Evolutionary conservation across 2,888 invertebrate species (phyloP), one percentile per base, ranked within the genome.

Genomic region (Synergus itoensis): DNA sequence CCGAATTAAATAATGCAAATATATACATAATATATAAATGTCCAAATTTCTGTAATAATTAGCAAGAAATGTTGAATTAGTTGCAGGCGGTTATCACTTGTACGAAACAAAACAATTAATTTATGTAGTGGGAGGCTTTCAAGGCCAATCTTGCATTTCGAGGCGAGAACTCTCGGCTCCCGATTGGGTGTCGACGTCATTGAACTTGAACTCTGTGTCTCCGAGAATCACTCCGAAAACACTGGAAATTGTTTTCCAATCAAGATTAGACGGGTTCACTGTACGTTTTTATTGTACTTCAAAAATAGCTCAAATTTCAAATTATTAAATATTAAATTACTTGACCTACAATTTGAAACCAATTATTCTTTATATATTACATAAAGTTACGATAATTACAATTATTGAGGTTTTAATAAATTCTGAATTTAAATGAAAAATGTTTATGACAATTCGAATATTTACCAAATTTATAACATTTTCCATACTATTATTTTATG

Each of bases 161-260:
- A 57, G 73, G 40, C 53, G 18, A 57, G 18, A 36, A 57, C 65
- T 41, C 65, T 65, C 53, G 53, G 40, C 48, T 57, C 53, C 53
- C n/a, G 48, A 73, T 73, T 73, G 73, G 69, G 53, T 73, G 53
- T 57, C 73, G 73, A 48, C 73, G 73, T 73, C 73, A 73, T 73
- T 73, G 73, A 73, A 73, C 73, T 73, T 73, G 73, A 73, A 73
- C 53, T 73, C 53, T 73, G 18, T 69, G 28, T 69, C 28, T 69
- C 69, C 21, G n/a, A 53, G 73, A 73, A 53, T 73, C 73, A 40
- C 18, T 53, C 53, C 53, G 36, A 53, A 73, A 73, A 53, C 69
- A 73, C 16, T 40, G 16, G 36, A 48, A 53, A 45, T 73, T 36
- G 11, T 53, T 73, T 73, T 69, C 45, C 45, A 16, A 73, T n/a